A percentile compares a stretch with the other conserved stretches of the same genome.
Conservation (phyloP, 23 tunicate genomes). For the Ascidia mentula region DNA sequence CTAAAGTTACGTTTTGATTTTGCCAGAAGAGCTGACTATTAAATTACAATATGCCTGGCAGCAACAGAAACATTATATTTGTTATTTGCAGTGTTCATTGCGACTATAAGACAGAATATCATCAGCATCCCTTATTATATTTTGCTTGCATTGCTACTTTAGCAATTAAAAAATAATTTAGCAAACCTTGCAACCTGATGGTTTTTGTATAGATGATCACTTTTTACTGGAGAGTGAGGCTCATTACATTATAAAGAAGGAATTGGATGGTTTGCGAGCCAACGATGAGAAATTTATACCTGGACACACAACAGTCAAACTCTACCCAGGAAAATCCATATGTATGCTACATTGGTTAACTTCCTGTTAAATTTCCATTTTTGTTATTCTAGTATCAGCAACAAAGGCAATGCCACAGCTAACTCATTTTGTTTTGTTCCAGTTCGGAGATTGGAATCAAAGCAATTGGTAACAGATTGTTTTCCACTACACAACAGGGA, state of each 20-base stretch:
- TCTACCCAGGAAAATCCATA: conserved; percentile 67
- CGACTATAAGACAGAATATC: no score
- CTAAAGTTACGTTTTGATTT: no score
- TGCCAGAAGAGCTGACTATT: no score
- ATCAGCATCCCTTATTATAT: no score
- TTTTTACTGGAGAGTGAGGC: conserved; percentile 54
- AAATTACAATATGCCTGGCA: no score
- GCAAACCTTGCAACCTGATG: background rate
- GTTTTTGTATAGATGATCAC: conserved; percentile 40
- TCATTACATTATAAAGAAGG: conserved; percentile 33
- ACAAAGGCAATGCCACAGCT: background rate
- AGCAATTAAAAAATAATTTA: background rate
- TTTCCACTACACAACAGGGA: conserved; percentile 37
- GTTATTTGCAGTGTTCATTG: no score
- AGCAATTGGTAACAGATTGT: conserved; percentile 27
- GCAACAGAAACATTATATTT: no score
- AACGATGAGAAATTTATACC: conserved; percentile 41
- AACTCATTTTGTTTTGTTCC: background rate
- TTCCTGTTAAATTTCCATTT: background rate
- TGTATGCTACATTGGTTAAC: conserved; percentile 24
- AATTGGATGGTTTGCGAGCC: conserved; percentile 48
- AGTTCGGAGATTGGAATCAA: conserved; percentile 25
- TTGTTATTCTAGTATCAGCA: background rate
- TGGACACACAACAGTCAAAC: conserved; percentile 27
- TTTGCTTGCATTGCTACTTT: background rate